Evolutionary conservation across 1,140 invertebrate species (phyloP).

Genomic region (Drosophila ercepeae): DNA sequence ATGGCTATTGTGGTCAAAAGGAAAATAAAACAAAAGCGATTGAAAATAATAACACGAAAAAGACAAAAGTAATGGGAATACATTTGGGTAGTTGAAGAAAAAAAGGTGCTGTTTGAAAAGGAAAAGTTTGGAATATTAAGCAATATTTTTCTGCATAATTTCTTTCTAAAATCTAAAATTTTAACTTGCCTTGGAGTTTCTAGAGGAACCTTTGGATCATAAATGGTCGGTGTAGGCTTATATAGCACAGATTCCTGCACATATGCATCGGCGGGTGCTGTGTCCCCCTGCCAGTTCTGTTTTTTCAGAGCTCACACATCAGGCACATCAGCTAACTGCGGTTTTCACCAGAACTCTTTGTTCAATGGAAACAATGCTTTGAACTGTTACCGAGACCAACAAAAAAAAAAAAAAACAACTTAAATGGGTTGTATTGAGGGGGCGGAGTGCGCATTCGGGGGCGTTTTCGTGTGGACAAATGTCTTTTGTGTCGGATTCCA

Average conservation of each 20-base stretch:
- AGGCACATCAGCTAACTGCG: conserved; percentile 14
- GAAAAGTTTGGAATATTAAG: too few species aligned
- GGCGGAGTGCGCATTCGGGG: conserved; percentile 20
- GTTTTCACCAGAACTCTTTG: conserved; percentile 55
- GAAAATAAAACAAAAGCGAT: conserved; percentile 53
- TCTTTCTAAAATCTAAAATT: not conserved
- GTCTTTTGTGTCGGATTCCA: conserved; percentile 47
- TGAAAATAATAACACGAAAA: conserved; percentile 29
- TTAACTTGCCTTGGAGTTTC: not conserved
- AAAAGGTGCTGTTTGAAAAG: not conserved
- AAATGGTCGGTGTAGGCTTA: conserved; percentile 1
- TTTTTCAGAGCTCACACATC: conserved; percentile 8
- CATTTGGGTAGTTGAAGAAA: not conserved
- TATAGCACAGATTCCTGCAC: conserved; percentile 18
- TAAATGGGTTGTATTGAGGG: conserved; percentile 35
- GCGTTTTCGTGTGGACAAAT: conserved; percentile 62
- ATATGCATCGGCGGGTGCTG: conserved; percentile 11
- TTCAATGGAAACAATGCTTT: conserved; percentile 64
- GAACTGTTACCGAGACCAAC: conserved; percentile 47
- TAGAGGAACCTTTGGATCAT: not conserved
- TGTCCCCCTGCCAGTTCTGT: not conserved
- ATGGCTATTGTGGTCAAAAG: conserved; percentile 34
- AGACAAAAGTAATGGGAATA: conserved; percentile 9
- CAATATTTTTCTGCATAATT: too few species aligned
- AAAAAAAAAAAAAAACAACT: conserved; percentile 31